Base-by-base conservation (phyloP, 2,797 vertebrate species). In the Cottoperca gobio region DNA sequence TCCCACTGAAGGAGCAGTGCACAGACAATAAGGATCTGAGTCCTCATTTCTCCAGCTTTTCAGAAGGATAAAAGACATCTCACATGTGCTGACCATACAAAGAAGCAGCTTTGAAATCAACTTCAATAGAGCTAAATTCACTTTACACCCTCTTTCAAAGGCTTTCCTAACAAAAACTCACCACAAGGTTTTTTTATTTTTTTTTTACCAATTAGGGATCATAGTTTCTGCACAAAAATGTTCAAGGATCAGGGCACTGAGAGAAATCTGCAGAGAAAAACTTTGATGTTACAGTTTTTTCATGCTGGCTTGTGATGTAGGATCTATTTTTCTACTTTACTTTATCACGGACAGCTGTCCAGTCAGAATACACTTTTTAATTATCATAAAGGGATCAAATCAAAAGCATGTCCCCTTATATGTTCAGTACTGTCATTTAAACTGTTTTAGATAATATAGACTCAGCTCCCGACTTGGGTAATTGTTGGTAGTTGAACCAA, bases 81-180 rank as follows among this genome's bases (percentile, higher is more conserved):
- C 74, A 79, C 70, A 81, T 87, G 87, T 85, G 90, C 88, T 93
- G 91, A 91, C 90, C 75, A 26, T 66, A 76, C 76, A 72, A 73
- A 85, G 89, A 86, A 84, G 53, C 60, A 68, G 83, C 90, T 92
- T 91, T 92, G 90, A 91, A 91, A 91, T 90, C 87, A 86, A 80
- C 76, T 75, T 91, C 89, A 88, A 81, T 84, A 61, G 79, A 86
- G 67, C 75, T 66, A 77, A 88, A 90, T 84, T 84, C 70, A 78
- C 78, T 86, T 81, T 60, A 65, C 61, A 40, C 52, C 37, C 5
- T 33, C 53, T 84, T 86, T 90, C 78, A 91, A 91, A 92, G 78
- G 77, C 71, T 85, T 81, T 79, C 8, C 74, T 23, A 23, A 83
- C 75, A 88, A 84, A 42, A 83, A 81, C 65, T 82, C 50, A 78